Evolutionary conservation across 2,888 invertebrate genomes (phyloP).

Genomic region (Frankliniella fusca): DNA sequence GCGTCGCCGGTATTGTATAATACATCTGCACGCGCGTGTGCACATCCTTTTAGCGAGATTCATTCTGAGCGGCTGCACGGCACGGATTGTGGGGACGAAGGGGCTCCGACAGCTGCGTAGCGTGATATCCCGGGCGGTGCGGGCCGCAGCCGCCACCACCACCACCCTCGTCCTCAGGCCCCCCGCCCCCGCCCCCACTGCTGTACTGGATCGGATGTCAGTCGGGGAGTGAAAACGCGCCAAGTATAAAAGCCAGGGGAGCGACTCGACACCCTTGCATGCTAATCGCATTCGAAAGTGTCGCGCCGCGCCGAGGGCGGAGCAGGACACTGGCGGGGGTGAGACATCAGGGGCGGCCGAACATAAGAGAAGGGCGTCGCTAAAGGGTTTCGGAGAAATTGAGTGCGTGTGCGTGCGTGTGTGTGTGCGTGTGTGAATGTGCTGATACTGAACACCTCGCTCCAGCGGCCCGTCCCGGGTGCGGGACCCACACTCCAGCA

Average conservation of each 20-base stretch:
- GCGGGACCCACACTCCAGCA: background rate
- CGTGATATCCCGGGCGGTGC: too few species aligned
- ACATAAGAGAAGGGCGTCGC: background rate
- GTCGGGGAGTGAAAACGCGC: background rate
- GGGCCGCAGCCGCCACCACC: too few species aligned
- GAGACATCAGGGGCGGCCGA: background rate
- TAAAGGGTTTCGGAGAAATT: background rate
- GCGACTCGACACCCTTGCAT: conserved; percentile 15
- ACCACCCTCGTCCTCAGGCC: too few species aligned
- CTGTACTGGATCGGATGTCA: too few species aligned
- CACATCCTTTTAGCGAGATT: too few species aligned
- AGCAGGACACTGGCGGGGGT: background rate
- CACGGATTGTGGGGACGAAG: too few species aligned
- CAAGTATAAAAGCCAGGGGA: background rate
- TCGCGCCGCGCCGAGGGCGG: background rate
- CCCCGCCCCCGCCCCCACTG: too few species aligned
- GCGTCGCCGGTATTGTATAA: too few species aligned
- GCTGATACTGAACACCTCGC: background rate
- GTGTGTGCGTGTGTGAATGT: too few species aligned
- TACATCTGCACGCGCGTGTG: too few species aligned
- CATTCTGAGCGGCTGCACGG: too few species aligned
- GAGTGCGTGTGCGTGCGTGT: background rate
- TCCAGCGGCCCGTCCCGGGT: background rate
- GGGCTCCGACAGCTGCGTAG: too few species aligned
- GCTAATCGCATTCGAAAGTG: background rate